A percentile compares a stretch with the other conserved stretches of the same genome.
Evolutionary conservation across 2,797 vertebrate species (phyloP).

Genomic region (Tolypeutes matacus): DNA sequence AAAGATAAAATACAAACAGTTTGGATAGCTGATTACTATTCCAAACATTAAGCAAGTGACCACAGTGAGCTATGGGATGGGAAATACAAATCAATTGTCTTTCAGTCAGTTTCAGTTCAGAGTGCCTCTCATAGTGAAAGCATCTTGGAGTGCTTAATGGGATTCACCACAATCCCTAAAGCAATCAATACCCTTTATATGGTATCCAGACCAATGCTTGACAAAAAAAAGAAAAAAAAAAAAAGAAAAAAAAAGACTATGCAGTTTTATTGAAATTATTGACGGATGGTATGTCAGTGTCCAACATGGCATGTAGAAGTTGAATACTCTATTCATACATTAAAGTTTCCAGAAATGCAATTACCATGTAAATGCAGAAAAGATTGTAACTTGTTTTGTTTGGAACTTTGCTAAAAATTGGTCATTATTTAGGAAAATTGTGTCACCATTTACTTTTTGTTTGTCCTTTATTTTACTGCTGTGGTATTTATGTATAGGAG

Average conservation of each 20-base stretch:
- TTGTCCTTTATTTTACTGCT: conserved; percentile 43
- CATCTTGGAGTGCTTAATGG: background rate
- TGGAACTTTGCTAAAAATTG: conserved; percentile 53
- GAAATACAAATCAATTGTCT: background rate
- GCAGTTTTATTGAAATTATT: background rate
- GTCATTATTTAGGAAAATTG: conserved; percentile 48
- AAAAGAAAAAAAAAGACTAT: background rate
- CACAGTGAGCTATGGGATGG: background rate
- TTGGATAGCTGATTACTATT: background rate
- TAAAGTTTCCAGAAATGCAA: conserved; percentile 39
- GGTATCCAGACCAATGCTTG: background rate
- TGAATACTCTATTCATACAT: conserved; percentile 2
- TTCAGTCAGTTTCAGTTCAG: background rate
- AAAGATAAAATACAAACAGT: background rate
- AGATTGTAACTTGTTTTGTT: background rate
- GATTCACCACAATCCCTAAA: background rate
- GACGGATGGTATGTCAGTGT: background rate
- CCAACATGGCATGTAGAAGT: background rate
- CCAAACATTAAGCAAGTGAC: background rate
- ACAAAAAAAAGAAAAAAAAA: background rate
- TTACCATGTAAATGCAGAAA: background rate
- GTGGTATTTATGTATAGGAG: background rate
- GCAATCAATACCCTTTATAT: background rate
- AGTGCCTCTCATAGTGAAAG: background rate
- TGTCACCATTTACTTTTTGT: conserved; percentile 19